phyloP scores from a whole-genome alignment of 92 coral and sea anemone species.

The Ricordea florida region DNA sequence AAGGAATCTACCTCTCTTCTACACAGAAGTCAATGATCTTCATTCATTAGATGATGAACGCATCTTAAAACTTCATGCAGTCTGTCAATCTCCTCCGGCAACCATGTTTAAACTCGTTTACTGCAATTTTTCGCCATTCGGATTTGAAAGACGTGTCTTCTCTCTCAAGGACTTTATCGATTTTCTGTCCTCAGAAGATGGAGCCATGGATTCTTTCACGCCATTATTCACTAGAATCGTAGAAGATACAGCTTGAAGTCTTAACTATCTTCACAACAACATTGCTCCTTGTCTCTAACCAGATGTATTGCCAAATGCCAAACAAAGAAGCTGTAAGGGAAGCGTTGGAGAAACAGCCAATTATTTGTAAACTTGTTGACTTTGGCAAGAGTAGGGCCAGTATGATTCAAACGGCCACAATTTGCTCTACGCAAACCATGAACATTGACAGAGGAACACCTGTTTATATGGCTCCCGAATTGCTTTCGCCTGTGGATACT shows the following conservation, averaged over 20 bases:
- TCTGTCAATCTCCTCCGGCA: too few species aligned
- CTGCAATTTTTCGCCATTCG: slow-evolving; percentile 15
- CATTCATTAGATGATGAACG: too few species aligned
- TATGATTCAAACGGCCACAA: slow-evolving; percentile 48
- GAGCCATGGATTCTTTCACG: slow-evolving; percentile 18
- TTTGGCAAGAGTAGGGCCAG: slow-evolving; percentile 64
- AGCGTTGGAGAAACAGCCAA: slow-evolving; percentile 46
- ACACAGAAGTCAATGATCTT: too few species aligned
- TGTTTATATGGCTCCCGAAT: slow-evolving; percentile 68
- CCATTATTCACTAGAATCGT: slow-evolving; percentile 11
- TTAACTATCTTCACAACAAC: slow-evolving; percentile 17
- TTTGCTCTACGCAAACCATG: slow-evolving; percentile 44
- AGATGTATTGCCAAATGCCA: slow-evolving; percentile 3
- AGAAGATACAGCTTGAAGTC: slow-evolving; percentile 18
- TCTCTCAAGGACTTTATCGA: slow-evolving; percentile 13
- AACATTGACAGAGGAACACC: slow-evolving; percentile 56
- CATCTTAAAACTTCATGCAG: too few species aligned
- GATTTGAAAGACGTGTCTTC: slow-evolving; percentile 2
- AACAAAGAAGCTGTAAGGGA: slow-evolving; percentile 1
- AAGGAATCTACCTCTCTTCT: too few species aligned
- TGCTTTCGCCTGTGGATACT: neutral
- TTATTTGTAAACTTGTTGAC: slow-evolving; percentile 66
- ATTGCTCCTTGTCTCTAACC: slow-evolving; percentile 40
- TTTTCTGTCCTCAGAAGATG: slow-evolving; percentile 18
- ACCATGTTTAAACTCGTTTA: too few species aligned